phyloP scores from a whole-genome alignment of 2,113 vertebrate species.

The Riparia riparia region DNA sequence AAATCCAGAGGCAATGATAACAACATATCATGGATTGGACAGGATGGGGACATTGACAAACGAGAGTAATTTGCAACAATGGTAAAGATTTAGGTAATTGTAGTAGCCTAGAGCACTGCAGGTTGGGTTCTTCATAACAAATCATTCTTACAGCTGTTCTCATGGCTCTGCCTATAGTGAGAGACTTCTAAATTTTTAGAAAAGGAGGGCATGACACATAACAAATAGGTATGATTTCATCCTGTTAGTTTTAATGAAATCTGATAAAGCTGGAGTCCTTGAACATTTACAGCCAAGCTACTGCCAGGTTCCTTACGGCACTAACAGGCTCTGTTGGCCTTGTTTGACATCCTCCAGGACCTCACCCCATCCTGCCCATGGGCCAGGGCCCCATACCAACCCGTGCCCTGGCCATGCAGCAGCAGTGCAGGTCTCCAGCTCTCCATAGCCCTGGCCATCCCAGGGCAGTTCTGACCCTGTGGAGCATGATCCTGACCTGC shows the following conservation, averaged over 20 bases:
- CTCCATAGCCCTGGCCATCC: neutral
- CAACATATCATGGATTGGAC: neutral
- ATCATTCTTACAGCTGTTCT: neutral
- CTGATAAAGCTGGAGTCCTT: neutral
- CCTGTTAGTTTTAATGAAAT: conserved; percentile 11
- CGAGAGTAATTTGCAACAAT: neutral
- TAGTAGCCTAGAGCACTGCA: neutral
- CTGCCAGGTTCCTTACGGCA: neutral
- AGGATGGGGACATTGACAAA: neutral
- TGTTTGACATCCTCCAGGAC: neutral
- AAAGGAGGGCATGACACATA: neutral
- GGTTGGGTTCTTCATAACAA: neutral
- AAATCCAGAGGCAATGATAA: neutral
- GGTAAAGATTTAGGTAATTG: neutral
- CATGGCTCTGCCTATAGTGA: neutral
- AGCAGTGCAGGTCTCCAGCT: neutral
- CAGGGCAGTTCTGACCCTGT: neutral
- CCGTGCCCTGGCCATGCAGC: rapidly evolving
- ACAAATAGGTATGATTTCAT: neutral
- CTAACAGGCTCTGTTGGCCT: neutral
- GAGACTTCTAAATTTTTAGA: neutral
- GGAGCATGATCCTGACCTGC: neutral
- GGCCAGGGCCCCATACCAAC: neutral
- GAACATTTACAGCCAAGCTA: neutral
- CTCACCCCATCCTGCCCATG: rapidly evolving